Conservation (phyloP, 2,113 vertebrate species). For the Equus przewalskii region DNA sequence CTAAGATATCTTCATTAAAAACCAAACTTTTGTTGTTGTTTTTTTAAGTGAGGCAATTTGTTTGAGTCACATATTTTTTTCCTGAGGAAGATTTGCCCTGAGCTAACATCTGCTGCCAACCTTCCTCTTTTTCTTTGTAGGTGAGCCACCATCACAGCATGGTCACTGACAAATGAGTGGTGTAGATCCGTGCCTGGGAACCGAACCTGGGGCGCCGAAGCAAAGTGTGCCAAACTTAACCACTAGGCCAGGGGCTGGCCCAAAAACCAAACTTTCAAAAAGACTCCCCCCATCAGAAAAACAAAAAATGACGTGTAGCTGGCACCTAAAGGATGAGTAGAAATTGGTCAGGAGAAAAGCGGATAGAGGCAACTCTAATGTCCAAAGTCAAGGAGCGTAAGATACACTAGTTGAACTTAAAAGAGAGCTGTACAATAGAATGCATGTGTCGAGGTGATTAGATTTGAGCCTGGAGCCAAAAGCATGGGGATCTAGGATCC, state of each 20-base stretch:
- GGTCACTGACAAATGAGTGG: no score
- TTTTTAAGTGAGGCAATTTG: no score
- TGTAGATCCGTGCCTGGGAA: no score
- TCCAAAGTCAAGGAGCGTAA: not conserved
- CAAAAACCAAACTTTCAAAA: not conserved
- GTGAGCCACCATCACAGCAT: no score
- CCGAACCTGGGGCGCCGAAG: no score
- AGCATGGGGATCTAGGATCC: not conserved
- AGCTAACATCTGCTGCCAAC: no score
- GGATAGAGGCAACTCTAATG: not conserved
- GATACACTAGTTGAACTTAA: not conserved
- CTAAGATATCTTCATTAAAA: not conserved
- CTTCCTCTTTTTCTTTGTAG: no score
- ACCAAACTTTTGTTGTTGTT: not conserved
- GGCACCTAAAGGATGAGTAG: not conserved
- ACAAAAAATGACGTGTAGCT: not conserved
- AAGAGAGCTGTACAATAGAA: not conserved
- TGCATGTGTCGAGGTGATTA: not conserved
- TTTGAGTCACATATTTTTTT: no score
- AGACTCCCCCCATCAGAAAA: not conserved
- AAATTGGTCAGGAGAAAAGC: not conserved
- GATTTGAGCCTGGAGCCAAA: not conserved
- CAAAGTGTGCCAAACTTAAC: no score
- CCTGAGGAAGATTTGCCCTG: no score
- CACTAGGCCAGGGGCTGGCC: no score